Evolutionary conservation across 2,888 invertebrate species (phyloP), one percentile per base, ranked within the genome.

Genomic region (Periphyllus acericola): DNA sequence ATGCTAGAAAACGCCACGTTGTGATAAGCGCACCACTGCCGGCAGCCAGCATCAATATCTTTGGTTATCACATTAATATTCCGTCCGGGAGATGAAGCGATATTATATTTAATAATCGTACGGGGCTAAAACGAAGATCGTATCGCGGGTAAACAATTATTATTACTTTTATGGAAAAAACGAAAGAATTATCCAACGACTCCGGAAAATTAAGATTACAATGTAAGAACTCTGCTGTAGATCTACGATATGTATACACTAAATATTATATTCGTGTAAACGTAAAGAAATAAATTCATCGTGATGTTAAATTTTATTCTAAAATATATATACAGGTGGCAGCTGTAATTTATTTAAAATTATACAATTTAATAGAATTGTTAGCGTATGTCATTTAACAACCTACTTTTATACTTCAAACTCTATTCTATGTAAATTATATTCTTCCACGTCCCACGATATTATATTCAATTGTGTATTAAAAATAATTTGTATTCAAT

Each of bases 401-500:
- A 83, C 74, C 83, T 83, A 83, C 83, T 74, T 83, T 60, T 83
- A 72, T 83, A 72, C 34, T n/a, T 71, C 32, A 66, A 83, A 74
- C 36, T 83, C 83, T 83, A 84, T 84, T 84, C 83, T 84, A 84
- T 84, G 83, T 76, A 76, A 86, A 86, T 86, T 36, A 52, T 17
- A 52, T 52, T 80, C 32, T 68, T 71, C 17, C 72, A 40, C 86
- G 19, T 79, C 80, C 79, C 80, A 80, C 80, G 72, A n/a, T 72
- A 86, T 79, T 60, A 29, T 68, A 83, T 36, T 83, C 74, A 36
- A 83, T 60, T 74, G 60, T 36, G 29, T 29, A 55, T 68, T n/a
- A 66, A 32, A 72, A 3, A 85, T 79, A 19, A 78, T 85, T 85
- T 85, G 85, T 79, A 78, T 78, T 68, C 32, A 85, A 79, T 85